phyloP scores from a whole-genome alignment of 53 echinoderm and acorn worm genomes.

The Echinometra lucunter region DNA sequence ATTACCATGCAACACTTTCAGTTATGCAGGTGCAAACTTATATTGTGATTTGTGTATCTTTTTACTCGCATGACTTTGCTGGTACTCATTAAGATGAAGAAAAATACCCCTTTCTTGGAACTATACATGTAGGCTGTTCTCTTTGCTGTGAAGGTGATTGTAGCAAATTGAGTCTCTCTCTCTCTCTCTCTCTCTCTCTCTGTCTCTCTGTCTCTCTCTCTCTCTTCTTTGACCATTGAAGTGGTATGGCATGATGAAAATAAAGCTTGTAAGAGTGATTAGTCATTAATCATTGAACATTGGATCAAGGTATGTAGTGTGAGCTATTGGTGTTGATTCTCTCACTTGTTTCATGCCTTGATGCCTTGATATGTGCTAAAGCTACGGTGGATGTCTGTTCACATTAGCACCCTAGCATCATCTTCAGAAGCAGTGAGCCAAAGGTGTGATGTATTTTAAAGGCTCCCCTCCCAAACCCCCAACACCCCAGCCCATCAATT shows the following conservation, averaged over 20 bases:
- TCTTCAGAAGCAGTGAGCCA: not conserved
- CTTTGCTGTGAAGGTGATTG: not conserved
- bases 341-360: not conserved
- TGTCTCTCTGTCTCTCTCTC: no score
- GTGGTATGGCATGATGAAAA: not conserved
- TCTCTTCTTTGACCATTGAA: not conserved
- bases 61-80: not conserved
- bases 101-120: not conserved
- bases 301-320: not conserved
- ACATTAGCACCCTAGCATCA: not conserved
- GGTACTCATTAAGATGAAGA: not conserved
- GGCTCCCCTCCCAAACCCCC: not conserved
- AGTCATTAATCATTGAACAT: not conserved
- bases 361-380: no score
- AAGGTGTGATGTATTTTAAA: not conserved
- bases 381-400: not conserved
- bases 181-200: not conserved
- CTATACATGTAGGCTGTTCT: not conserved
- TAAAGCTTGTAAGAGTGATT: not conserved
- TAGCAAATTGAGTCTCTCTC: not conserved
- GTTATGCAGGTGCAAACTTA: not conserved
- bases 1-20: not conserved
- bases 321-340: not conserved
- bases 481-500: no score
- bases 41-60: not conserved